Percentiles rank a stretch among this genome's conserved stretches.
phyloP scores from a whole-genome alignment of 2,113 vertebrate species.

The Serinus canaria region DNA sequence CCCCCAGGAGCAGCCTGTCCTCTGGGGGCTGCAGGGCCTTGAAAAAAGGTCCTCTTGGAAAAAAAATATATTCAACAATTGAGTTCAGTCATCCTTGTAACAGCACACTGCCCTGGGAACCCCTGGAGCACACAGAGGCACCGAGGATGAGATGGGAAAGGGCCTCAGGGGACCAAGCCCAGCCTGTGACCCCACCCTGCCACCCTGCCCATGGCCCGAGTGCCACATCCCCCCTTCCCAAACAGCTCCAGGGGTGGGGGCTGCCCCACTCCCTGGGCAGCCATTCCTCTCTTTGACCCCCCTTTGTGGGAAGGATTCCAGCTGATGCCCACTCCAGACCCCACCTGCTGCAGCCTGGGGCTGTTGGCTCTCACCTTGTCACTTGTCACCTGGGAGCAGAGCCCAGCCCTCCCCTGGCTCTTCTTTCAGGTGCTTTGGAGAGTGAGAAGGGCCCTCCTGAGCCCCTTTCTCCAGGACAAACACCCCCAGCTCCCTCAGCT shows the following conservation, averaged over 20 bases:
- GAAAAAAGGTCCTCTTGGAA: neutral
- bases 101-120: no score
- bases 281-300: fast-evolving
- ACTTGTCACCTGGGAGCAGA: neutral
- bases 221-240: neutral
- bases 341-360: neutral
- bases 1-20: neutral
- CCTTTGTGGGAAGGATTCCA: neutral
- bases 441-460: neutral
- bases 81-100: no score
- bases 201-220: neutral
- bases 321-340: neutral
- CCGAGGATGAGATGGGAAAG: neutral
- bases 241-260: neutral
- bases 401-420: neutral
- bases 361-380: neutral
- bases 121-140: neutral
- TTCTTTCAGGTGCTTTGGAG: neutral
- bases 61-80: neutral
- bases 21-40: neutral
- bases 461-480: neutral
- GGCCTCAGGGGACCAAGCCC: neutral
- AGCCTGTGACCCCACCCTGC: neutral
- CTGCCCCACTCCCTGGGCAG: neutral
- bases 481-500: neutral